Evolutionary conservation across 2,113 vertebrate species (phyloP).

Genomic region (Brienomyrus brachyistius): DNA sequence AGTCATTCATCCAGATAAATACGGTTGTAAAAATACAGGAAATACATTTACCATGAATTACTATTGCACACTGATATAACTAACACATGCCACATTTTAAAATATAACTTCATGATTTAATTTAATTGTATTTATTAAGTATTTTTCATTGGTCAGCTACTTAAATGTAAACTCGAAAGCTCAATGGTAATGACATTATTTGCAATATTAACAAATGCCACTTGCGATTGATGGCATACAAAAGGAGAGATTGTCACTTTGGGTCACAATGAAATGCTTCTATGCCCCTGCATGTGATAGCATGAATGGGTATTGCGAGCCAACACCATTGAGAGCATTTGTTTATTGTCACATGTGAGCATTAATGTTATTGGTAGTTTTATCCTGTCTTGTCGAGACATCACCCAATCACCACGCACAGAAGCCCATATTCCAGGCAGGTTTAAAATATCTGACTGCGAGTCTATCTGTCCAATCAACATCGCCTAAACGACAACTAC

Average conservation of each 20-base stretch:
- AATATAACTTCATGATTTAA: neutral
- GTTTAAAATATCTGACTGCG: neutral
- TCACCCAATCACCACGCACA: neutral
- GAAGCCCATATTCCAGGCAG: neutral
- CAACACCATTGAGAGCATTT: neutral
- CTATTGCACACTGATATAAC: neutral
- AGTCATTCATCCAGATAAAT: neutral
- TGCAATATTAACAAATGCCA: neutral
- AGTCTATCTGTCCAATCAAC: neutral
- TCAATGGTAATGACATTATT: neutral
- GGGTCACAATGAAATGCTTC: neutral
- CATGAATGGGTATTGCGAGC: neutral
- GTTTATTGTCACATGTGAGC: neutral
- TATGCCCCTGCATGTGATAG: neutral
- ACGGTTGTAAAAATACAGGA: neutral
- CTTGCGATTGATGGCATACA: neutral
- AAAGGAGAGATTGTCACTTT: neutral
- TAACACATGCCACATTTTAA: neutral
- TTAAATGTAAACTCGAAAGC: neutral
- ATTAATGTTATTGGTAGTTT: neutral
- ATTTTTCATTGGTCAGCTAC: neutral
- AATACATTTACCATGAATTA: neutral
- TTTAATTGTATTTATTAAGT: neutral
- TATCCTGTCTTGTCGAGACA: neutral
- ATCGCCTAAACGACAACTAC: neutral